These are phyloP conservation scores for Thysanoteuthis rhombus DNA, from an alignment of 2,888 invertebrate species.

Conservation along the genomic window DNA sequence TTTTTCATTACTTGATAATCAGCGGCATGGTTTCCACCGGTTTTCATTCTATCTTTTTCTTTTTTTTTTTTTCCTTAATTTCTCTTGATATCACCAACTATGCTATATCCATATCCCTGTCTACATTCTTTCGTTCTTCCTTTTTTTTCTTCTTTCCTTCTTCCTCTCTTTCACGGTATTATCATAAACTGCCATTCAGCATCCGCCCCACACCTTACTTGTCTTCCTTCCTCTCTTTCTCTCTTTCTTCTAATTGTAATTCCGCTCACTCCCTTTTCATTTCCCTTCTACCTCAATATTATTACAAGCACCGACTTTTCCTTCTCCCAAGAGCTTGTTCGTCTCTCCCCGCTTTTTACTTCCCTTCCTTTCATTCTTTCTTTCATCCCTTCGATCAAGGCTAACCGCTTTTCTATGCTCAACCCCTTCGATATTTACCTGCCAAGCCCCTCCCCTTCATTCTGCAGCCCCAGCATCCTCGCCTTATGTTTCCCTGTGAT, in stretches of 20 bases:
- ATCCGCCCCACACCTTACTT: no score
- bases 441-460: neutral
- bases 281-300: no score
- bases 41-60: neutral
- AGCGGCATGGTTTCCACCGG: neutral
- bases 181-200: no score
- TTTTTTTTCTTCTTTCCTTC: neutral
- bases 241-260: no score
- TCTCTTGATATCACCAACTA: neutral
- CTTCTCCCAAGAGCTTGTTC: no score
- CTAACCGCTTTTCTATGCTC: neutral
- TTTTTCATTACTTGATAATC: neutral
- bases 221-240: no score
- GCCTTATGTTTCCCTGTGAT: neutral
- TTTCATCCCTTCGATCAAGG: neutral
- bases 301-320: no score
- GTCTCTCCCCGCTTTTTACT: no score
- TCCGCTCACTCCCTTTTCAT: no score
- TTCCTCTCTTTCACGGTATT: neutral
- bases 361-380: neutral
- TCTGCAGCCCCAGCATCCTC: neutral
- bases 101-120: no score
- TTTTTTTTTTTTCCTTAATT: neutral
- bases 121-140: neutral
- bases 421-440: neutral